Conservation (phyloP, 2,113 vertebrate species). For the Coregonus clupeaformis region DNA sequence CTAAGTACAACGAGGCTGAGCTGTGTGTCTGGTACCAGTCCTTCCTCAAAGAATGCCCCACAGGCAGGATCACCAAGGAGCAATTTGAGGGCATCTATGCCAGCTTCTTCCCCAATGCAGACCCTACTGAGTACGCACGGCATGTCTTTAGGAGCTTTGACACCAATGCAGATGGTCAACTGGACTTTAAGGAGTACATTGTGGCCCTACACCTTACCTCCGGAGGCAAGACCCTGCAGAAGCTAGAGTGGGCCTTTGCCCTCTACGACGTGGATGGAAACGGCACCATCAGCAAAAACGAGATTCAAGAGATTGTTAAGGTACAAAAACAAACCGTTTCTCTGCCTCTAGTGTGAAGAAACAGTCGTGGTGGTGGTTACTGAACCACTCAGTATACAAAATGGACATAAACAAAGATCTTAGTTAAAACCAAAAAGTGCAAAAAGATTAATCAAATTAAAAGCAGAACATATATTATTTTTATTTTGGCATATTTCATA, state of each 20-base stretch:
- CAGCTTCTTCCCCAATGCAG: constrained; percentile 78
- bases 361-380: neutral
- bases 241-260: constrained; percentile 82
- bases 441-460: neutral
- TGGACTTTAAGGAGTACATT: constrained; percentile 85
- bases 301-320: constrained; percentile 79
- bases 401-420: neutral
- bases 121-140: constrained; percentile 75
- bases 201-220: constrained; percentile 82
- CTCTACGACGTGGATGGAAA: constrained; percentile 84
- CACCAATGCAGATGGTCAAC: constrained; percentile 77
- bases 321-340: constrained; percentile 45
- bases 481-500: neutral
- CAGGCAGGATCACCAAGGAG: constrained; percentile 74
- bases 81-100: constrained; percentile 82
- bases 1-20: constrained; percentile 75
- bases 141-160: constrained; percentile 84
- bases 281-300: constrained; percentile 79
- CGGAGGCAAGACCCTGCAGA: constrained; percentile 77
- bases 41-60: constrained; percentile 81
- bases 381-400: neutral
- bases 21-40: constrained; percentile 79
- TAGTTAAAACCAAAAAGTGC: neutral
- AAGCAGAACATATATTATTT: neutral
- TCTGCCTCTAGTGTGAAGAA: neutral